phyloP scores from a whole-genome alignment of 2,113 vertebrate genomes.

The Pygoscelis adeliae region DNA sequence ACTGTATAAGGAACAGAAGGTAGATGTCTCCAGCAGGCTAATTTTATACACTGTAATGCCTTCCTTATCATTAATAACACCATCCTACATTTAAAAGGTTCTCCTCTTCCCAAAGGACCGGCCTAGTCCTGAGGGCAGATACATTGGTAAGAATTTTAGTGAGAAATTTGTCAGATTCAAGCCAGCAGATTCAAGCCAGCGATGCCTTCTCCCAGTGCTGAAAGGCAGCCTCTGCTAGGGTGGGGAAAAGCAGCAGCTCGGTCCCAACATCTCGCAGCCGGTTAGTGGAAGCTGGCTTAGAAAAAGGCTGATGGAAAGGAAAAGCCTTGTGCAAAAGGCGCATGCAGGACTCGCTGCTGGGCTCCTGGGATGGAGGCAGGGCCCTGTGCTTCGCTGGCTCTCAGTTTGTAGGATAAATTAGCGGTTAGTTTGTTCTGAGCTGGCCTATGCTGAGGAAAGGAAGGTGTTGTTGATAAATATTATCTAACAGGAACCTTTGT shows the following conservation, averaged over 20 bases:
- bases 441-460: not conserved
- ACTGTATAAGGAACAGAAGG: not conserved
- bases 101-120: not conserved
- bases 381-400: accelerated
- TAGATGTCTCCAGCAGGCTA: not conserved
- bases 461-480: not conserved
- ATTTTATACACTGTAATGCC: not conserved
- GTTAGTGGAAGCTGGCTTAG: not conserved
- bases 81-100: not conserved
- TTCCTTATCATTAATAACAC: not conserved
- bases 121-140: not conserved
- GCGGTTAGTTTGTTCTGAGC: not conserved
- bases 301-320: not conserved
- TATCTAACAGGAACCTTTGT: not conserved
- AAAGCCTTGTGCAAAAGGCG: not conserved
- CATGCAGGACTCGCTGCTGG: not conserved
- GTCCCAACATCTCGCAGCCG: accelerated
- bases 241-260: not conserved
- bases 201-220: not conserved
- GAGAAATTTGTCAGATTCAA: not conserved
- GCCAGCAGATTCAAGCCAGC: no score
- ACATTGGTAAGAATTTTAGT: not conserved
- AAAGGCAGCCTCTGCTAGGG: not conserved
- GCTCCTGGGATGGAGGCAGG: not conserved
- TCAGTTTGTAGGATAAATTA: accelerated